Percentiles rank a stretch among this genome's conserved stretches.
phyloP scores from a whole-genome alignment of 2,797 vertebrate species.

The Enteromius trimaculatus region DNA sequence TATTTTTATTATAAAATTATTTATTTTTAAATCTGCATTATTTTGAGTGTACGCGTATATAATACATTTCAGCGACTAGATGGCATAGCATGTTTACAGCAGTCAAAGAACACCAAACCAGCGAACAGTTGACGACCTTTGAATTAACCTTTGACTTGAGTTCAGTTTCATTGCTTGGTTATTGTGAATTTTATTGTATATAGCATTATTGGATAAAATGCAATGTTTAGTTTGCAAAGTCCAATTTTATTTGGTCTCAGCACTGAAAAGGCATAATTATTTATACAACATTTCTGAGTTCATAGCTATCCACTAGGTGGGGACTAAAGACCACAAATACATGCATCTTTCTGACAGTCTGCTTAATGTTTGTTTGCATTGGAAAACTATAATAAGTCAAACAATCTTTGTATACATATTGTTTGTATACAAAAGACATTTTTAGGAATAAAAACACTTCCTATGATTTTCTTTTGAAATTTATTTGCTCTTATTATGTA shows the following conservation, averaged over 20 bases:
- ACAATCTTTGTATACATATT: not conserved
- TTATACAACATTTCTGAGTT: not conserved
- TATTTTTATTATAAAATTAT: not conserved
- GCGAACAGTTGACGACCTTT: not conserved
- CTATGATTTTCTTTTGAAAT: not conserved
- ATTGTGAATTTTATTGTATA: not conserved
- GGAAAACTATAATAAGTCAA: not conserved
- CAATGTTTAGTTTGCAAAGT: not conserved
- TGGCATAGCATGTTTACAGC: not conserved
- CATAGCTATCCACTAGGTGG: conserved; percentile 1
- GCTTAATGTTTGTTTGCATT: not conserved
- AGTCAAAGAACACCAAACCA: not conserved
- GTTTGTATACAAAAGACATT: not conserved
- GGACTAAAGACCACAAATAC: conserved; percentile 29
- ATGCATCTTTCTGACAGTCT: not conserved
- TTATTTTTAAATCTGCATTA: not conserved
- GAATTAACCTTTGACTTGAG: not conserved
- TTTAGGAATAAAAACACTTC: not conserved
- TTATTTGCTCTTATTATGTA: conserved; percentile 37
- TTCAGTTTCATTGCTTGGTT: not conserved
- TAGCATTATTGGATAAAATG: not conserved
- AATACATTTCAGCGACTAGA: not conserved
- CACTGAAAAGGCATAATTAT: not conserved
- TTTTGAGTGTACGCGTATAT: not conserved
- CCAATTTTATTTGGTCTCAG: not conserved